These are phyloP conservation scores for Procapra przewalskii DNA, from an alignment of 2,113 vertebrate genomes.

Conservation along the genomic window DNA sequence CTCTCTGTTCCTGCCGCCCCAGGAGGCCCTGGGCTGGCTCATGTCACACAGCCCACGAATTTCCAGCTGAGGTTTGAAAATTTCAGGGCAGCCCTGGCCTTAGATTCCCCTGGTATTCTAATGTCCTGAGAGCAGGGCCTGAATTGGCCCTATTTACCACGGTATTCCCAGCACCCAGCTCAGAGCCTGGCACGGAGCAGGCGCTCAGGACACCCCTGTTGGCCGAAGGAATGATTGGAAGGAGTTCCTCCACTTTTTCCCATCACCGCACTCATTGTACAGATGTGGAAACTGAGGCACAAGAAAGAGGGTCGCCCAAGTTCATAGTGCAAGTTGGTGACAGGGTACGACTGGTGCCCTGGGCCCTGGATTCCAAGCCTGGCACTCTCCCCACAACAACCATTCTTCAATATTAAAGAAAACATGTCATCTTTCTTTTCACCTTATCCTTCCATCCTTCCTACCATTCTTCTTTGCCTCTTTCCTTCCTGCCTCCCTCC, in stretches of 20 bases:
- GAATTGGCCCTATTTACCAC: neutral
- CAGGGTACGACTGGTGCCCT: neutral
- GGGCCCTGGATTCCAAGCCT: neutral
- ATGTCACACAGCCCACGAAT: neutral
- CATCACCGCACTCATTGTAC: neutral
- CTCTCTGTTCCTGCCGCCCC: slow-evolving; percentile 40
- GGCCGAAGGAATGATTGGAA: neutral
- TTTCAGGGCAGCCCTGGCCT: neutral
- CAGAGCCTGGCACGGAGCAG: fast-evolving
- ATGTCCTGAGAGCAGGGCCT: neutral
- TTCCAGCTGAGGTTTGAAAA: neutral
- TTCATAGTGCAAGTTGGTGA: neutral
- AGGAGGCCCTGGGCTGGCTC: neutral
- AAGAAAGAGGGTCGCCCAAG: neutral
- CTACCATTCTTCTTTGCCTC: neutral
- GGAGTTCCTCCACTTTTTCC: neutral
- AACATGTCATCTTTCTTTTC: neutral
- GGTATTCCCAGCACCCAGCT: neutral
- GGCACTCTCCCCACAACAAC: neutral
- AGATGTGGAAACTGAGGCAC: neutral
- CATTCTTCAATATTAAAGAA: neutral
- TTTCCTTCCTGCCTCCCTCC: neutral
- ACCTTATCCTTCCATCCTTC: neutral
- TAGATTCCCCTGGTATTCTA: neutral
- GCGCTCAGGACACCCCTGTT: fast-evolving